These are phyloP conservation scores for Pterocles orientalis DNA, from an alignment of 2,113 vertebrate genomes.

Conservation along the genomic window DNA sequence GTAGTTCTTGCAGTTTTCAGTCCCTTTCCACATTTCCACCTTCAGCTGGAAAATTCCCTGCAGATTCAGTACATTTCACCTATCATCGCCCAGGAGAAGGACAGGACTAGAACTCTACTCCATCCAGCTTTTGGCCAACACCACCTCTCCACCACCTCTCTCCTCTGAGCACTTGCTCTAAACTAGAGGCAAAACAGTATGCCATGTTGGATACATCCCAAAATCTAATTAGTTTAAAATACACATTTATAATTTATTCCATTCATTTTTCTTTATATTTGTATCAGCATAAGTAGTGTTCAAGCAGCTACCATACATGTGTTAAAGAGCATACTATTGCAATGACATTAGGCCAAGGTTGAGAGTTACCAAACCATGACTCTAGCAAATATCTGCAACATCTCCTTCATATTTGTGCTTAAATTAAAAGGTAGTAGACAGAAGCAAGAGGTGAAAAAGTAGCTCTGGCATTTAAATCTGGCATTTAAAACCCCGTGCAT, in stretches of 20 bases:
- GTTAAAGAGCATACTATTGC: background rate
- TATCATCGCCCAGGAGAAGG: rapidly evolving
- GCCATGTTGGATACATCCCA: background rate
- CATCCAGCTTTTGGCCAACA: background rate
- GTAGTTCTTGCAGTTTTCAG: background rate
- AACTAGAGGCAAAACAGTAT: background rate
- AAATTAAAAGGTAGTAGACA: background rate
- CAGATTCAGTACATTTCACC: background rate
- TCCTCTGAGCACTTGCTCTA: background rate
- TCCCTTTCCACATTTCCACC: background rate
- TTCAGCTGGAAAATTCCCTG: background rate
- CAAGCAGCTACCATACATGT: background rate
- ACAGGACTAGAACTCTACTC: background rate
- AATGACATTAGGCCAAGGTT: background rate
- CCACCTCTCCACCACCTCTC: background rate
- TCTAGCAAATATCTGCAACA: background rate
- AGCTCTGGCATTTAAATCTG: background rate
- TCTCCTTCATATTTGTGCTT: background rate
- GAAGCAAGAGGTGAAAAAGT: background rate
- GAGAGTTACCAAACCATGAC: background rate
- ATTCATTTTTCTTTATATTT: background rate
- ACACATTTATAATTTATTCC: background rate
- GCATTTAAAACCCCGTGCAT: background rate
- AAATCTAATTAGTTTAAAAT: background rate
- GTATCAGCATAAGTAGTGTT: background rate